Evolutionary conservation across 2,113 vertebrate genomes (phyloP).

Genomic region (Taurulus bubalis): DNA sequence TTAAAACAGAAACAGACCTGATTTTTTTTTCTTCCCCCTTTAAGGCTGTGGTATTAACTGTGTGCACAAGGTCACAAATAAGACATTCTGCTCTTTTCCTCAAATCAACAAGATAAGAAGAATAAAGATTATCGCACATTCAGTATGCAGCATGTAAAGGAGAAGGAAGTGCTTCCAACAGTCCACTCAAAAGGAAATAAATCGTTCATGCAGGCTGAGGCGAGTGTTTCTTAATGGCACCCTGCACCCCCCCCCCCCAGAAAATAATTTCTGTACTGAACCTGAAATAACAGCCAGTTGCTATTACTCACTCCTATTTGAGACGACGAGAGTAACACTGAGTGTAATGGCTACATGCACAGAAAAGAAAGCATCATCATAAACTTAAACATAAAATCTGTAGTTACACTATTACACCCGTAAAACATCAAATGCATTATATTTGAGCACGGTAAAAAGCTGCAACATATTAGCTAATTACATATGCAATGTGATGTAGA

Average conservation of each 20-base stretch:
- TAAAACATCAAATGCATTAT: neutral
- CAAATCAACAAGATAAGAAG: slow-evolving; percentile 30
- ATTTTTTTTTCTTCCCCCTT: too few relatives aligned
- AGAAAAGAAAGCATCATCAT: neutral
- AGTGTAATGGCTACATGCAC: slow-evolving; percentile 27
- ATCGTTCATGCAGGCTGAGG: neutral
- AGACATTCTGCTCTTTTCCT: slow-evolving; percentile 24
- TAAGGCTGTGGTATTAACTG: slow-evolving; percentile 48
- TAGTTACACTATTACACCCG: neutral
- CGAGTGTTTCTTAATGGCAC: neutral
- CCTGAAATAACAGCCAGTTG: neutral
- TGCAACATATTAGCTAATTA: slow-evolving; percentile 39
- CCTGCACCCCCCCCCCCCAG: neutral
- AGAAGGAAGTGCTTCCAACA: neutral
- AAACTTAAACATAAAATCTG: neutral
- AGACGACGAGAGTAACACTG: slow-evolving; percentile 16
- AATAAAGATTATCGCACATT: slow-evolving; percentile 1
- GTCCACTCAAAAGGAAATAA: neutral
- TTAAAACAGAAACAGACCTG: neutral
- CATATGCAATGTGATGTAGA: slow-evolving; percentile 5
- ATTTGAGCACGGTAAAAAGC: slow-evolving; percentile 17
- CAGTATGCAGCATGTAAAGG: neutral
- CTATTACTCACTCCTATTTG: neutral
- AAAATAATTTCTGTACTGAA: neutral
- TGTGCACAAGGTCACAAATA: neutral